A percentile compares a stretch with the other conserved stretches of the same genome.
These are phyloP conservation scores for Halichoerus grypus DNA, from an alignment of 2,113 vertebrate genomes.

Conservation along the genomic window DNA sequence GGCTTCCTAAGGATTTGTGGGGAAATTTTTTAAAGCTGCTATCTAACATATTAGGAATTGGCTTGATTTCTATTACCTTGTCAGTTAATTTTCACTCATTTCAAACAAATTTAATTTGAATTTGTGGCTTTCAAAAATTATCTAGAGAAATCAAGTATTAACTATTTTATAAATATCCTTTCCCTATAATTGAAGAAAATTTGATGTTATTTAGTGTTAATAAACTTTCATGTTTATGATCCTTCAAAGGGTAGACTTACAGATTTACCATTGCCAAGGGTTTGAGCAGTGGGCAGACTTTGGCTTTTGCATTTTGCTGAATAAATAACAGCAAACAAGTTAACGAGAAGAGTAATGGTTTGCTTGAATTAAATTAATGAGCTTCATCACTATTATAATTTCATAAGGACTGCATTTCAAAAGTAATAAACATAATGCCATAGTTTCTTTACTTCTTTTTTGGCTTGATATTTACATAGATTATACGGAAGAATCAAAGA, in stretches of 20 bases:
- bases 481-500: constrained; percentile 17
- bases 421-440: not conserved
- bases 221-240: constrained; percentile 14
- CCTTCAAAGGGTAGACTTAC: not conserved
- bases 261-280: not conserved
- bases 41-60: not conserved
- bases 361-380: constrained; percentile 18
- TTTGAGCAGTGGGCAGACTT: not conserved
- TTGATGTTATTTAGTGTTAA: constrained; percentile 15
- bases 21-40: not conserved
- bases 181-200: not conserved
- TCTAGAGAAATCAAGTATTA: constrained; percentile 49
- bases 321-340: constrained; percentile 34
- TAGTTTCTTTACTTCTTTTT: constrained; percentile 42
- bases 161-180: constrained; percentile 33
- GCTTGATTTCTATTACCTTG: not conserved
- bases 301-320: constrained; percentile 64
- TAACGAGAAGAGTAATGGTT: constrained; percentile 52
- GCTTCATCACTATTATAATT: constrained; percentile 39
- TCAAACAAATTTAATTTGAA: constrained; percentile 55
- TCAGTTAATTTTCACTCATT: constrained; percentile 35
- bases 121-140: constrained; percentile 52
- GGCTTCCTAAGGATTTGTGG: not conserved
- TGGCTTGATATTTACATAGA: not conserved
- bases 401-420: constrained; percentile 55